Percentiles rank a stretch among this genome's conserved stretches.
Conservation (phyloP, 2,888 invertebrate species). For the Nomada ferruginata region DNA sequence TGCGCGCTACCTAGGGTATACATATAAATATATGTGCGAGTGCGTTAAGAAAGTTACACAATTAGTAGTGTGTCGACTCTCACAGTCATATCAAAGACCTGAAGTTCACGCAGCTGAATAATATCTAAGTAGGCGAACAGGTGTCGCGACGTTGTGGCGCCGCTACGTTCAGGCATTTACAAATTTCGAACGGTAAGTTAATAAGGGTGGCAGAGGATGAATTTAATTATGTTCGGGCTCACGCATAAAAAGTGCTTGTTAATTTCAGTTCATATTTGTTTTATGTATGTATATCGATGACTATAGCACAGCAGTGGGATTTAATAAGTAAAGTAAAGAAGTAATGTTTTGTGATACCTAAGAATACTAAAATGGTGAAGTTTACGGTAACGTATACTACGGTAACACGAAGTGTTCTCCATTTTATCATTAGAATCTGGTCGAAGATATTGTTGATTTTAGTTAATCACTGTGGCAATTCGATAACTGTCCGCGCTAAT, state of each 20-base stretch:
- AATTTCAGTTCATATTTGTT: not conserved
- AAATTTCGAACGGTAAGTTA: constrained; percentile 23
- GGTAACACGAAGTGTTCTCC: not conserved
- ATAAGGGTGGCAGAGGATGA: not conserved
- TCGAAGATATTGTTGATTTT: constrained; percentile 3
- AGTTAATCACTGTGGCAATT: constrained; percentile 21
- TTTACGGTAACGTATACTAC: not conserved
- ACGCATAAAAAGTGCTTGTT: not conserved
- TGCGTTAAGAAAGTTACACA: constrained; percentile 27
- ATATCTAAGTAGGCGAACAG: constrained; percentile 19
- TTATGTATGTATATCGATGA: not conserved
- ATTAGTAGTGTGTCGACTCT: constrained; percentile 47
- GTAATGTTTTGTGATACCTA: not conserved
- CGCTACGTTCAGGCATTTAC: not conserved
- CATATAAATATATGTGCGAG: constrained; percentile 35
- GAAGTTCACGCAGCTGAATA: constrained; percentile 19
- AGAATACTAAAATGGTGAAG: not conserved
- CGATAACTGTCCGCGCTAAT: constrained; percentile 15
- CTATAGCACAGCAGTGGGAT: too few relatives aligned
- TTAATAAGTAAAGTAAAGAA: too few relatives aligned
- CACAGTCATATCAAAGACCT: constrained; percentile 19
- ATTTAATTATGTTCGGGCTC: not conserved
- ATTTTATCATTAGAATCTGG: not conserved
- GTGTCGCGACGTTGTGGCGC: constrained; percentile 35
- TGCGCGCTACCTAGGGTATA: not conserved